These are phyloP conservation scores for Falco concolor DNA, from an alignment of 2,797 vertebrate species.

Conservation along the genomic window DNA sequence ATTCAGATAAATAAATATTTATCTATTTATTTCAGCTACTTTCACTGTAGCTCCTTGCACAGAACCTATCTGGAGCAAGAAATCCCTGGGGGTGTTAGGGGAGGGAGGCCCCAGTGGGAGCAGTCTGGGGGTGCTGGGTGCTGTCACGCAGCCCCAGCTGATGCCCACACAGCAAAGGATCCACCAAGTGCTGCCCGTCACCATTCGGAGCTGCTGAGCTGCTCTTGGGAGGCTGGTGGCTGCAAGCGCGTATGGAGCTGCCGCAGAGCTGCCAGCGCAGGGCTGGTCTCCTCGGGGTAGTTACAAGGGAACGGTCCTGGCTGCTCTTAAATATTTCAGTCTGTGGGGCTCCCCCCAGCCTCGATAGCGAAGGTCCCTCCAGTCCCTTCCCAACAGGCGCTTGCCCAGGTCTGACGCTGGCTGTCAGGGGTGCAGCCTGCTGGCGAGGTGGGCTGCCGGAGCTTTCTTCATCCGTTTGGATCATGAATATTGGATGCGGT, in stretches of 20 bases:
- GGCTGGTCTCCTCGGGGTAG: neutral
- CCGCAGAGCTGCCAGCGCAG: neutral
- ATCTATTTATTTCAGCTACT: too few relatives aligned
- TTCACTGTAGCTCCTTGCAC: neutral
- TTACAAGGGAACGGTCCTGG: neutral
- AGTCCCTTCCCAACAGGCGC: neutral
- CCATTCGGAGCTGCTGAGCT: neutral
- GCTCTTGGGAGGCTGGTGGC: neutral
- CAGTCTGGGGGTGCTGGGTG: accelerated
- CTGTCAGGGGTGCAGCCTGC: neutral
- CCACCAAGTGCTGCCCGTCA: accelerated
- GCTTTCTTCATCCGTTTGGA: neutral
- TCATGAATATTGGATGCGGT: neutral
- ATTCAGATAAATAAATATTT: too few relatives aligned
- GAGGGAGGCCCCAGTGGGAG: accelerated
- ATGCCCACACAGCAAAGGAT: accelerated
- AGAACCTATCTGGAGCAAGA: neutral
- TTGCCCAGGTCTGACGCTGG: accelerated
- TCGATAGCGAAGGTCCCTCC: neutral
- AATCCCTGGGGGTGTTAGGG: neutral
- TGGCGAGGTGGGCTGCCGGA: neutral
- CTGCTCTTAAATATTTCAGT: neutral
- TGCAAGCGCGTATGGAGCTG: neutral
- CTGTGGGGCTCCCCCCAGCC: neutral
- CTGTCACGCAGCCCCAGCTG: neutral